Evolutionary conservation across 2,888 invertebrate genomes (phyloP).

Genomic region (Polyommatus icarus): DNA sequence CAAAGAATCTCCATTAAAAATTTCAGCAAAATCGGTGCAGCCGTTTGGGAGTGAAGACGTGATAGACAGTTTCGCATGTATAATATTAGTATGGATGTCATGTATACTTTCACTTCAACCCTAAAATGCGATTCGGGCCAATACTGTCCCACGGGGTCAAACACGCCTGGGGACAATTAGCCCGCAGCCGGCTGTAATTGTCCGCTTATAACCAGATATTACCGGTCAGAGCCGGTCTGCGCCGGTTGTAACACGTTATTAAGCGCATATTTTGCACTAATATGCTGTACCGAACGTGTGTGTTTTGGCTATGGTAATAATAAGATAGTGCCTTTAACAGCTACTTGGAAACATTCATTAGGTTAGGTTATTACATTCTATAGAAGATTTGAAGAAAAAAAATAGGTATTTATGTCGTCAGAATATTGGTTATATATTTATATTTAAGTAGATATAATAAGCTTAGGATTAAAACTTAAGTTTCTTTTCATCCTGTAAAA

Average conservation of each 20-base stretch:
- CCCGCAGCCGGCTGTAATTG: neutral
- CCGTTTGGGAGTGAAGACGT: no score
- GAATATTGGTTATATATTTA: no score
- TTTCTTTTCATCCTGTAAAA: no score
- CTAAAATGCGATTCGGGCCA: neutral
- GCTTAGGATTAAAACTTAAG: no score
- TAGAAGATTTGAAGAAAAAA: neutral
- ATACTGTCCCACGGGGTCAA: neutral
- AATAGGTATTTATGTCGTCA: no score
- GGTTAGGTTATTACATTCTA: neutral
- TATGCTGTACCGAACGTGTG: neutral
- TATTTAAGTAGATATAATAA: no score
- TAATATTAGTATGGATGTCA: neutral
- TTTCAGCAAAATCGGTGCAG: no score
- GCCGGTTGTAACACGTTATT: neutral
- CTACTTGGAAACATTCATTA: neutral
- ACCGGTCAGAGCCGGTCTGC: neutral
- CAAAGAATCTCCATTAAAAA: no score
- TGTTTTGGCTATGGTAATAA: neutral
- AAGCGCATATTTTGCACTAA: slow-evolving; percentile 12
- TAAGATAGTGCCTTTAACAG: neutral
- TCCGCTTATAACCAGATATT: slow-evolving; percentile 9
- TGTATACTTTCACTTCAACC: neutral
- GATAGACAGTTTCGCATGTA: no score
- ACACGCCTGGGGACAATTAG: neutral